A percentile compares a stretch with the other conserved stretches of the same genome.
Conservation (phyloP, 2,113 vertebrate species). For the Psephotus haematonotus region DNA sequence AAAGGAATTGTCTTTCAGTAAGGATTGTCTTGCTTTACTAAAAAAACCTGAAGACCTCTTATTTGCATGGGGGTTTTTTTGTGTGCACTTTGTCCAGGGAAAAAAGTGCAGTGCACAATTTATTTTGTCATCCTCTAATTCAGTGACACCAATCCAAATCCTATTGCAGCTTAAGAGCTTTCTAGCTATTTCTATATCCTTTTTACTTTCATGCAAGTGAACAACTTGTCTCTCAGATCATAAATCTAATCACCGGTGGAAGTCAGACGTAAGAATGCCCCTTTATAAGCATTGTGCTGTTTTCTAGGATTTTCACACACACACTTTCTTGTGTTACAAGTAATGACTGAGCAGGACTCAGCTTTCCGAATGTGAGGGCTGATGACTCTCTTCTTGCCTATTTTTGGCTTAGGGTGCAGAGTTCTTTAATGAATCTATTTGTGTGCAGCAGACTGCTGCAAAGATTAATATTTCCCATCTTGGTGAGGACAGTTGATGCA, state of each 20-base stretch:
- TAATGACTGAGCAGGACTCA: not conserved
- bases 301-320: not conserved
- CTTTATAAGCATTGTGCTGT: not conserved
- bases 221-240: not conserved
- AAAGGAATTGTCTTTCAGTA: not conserved
- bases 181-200: not conserved
- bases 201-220: not conserved
- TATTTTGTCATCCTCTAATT: not conserved
- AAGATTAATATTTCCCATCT: slow-evolving; percentile 41
- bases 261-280: not conserved
- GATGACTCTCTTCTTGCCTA: not conserved
- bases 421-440: slow-evolving; percentile 8
- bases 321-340: not conserved
- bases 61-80: not conserved
- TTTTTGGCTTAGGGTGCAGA: not conserved
- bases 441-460: not conserved
- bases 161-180: not conserved
- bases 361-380: not conserved
- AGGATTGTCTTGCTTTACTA: not conserved
- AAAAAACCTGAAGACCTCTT: not conserved
- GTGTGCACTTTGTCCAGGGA: not conserved
- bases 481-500: not conserved
- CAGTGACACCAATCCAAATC: not conserved
- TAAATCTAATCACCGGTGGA: not conserved
- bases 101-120: not conserved